Base-by-base conservation (phyloP, 2,888 invertebrate species). In the Lasioglossum morio region DNA sequence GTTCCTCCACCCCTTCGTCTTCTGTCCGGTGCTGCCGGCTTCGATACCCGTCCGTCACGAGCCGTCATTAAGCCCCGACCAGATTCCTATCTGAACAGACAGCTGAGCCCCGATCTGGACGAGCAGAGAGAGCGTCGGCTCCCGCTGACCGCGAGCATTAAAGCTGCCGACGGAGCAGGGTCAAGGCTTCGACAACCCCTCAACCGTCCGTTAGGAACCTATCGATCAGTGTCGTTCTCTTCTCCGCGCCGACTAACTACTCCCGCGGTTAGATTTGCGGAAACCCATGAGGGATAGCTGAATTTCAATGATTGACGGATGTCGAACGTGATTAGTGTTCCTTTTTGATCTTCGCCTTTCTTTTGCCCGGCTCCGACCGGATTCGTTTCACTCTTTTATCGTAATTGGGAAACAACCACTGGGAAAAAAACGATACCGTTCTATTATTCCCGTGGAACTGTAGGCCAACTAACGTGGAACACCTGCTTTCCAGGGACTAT, bases 31-130 rank as follows among this genome's bases (percentile, higher is more conserved):
- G 82, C 89, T 89, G 91, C 88, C 90, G 91, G 87, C 90, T 88
- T 91, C 92, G 91, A 92, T 93, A 91, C 90, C 92, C 92, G 93
- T 93, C 93, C 91, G 91, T 93, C 93, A 93, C 92, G 92, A 92
- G 92, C 93, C 94, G 93, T 94, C 94, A 94, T 94, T 94, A 94
- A 93, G 92, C 92, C 87, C 89, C 92, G 87, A 90, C 92, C 91
- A 94, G 94, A 94, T 94, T 93, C 92, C 93, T 93, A 94, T 94
- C 94, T 92, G 90, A 89, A 84, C 91, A 88, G 91, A 91, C 91
- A 91, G 91, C 91, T 88, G 91, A 91, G 91, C 85, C 82, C 88
- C 87, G 92, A 93, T 92, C 89, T 87, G 89, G 88, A 92, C 90
- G 89, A 88, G 84, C 46, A 46, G 48, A 37, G 79, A 27, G 90